These are phyloP conservation scores for Aphrophora alni DNA, from an alignment of 2,888 invertebrate species.

Conservation along the genomic window DNA sequence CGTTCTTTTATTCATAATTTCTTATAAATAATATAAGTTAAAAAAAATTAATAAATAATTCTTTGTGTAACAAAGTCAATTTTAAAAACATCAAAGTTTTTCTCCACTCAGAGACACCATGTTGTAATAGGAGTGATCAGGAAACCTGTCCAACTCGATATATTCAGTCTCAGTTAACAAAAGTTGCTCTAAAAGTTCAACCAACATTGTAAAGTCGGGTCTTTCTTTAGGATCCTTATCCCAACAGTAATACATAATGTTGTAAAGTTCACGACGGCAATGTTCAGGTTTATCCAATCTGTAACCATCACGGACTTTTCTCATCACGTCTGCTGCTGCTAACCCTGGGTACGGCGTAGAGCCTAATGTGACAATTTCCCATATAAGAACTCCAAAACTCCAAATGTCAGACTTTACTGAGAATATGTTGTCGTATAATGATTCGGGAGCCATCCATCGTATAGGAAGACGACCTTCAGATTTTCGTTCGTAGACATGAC, in stretches of 20 bases:
- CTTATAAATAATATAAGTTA: too few relatives aligned
- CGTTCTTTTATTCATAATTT: too few relatives aligned
- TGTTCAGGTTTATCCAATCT: constrained; percentile 93
- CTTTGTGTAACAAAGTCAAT: too few relatives aligned
- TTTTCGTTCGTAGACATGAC: constrained; percentile 88
- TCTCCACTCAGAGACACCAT: constrained; percentile 85
- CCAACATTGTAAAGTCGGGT: constrained; percentile 74
- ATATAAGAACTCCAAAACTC: constrained; percentile 93
- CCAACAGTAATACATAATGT: constrained; percentile 97
- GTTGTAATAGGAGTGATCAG: constrained; percentile 91
- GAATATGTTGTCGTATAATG: constrained; percentile 92
- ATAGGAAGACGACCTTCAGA: constrained; percentile 81
- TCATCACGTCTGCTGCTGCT: constrained; percentile 83
- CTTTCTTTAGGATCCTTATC: constrained; percentile 82
- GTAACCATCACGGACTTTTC: constrained; percentile 77
- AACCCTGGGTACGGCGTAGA: constrained; percentile 95
- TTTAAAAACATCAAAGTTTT: constrained; percentile 70
- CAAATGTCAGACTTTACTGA: constrained; percentile 94
- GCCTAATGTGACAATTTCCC: constrained; percentile 96
- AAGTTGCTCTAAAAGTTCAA: constrained; percentile 79
- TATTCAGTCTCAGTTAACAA: constrained; percentile 91
- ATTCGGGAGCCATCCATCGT: constrained; percentile 97
- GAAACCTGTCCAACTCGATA: constrained; percentile 89
- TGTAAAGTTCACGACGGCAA: constrained; percentile 89
- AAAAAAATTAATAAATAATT: too few relatives aligned